Evolutionary conservation across 53 echinoderm and acorn worm species (phyloP), one percentile per base, ranked within the genome.

Genomic region (Temnopleurus reevesii): DNA sequence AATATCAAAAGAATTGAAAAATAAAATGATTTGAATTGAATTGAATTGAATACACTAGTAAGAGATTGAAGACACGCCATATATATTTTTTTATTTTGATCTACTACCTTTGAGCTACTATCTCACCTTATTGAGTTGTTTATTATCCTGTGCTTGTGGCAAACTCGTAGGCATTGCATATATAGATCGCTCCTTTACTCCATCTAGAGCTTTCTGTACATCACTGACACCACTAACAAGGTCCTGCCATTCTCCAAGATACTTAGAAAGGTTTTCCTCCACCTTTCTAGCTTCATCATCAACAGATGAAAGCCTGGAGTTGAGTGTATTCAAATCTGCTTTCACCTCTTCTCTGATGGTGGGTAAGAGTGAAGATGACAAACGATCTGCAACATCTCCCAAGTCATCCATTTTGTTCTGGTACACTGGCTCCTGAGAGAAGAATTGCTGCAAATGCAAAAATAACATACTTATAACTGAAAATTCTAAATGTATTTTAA

Each of bases 381-480:
- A 91, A 53, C 86, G 90, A 12, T 91, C 93, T 38, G 95, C 91
- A 15, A 94, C 33, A 35, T 92, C 90, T 7, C 90, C 84, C 26
- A 95, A 28, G 53, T 91, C 93, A 59, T 92, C 92, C 91, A 97
- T 84, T 53, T 93, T 97, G 77, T 89, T 88, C 89, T 95, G 93
- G 89, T 77, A 95, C 18, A 92, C 66, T 25, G 94, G 89, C 60
- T 93, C 95, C 86, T 93, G 92, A 13, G 94, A 92, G 81, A 95
- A 94, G 86, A 97, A 90, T 13, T 91, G 92, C 97, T 97, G 89
- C 45, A 89, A 38, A 13, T 49, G 49, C 49, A 49, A 49, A 49
- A 49, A 9, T 12, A 9, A 12, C 49, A 12, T 49, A 15, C 15
- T 49, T 15, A 0, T 49, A 49, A 12, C 49, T 49, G 49, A 9